Percentiles rank a stretch among this genome's conserved stretches.
These are phyloP conservation scores for Oophaga pumilio DNA, from an alignment of 2,113 vertebrate genomes.

Conservation along the genomic window DNA sequence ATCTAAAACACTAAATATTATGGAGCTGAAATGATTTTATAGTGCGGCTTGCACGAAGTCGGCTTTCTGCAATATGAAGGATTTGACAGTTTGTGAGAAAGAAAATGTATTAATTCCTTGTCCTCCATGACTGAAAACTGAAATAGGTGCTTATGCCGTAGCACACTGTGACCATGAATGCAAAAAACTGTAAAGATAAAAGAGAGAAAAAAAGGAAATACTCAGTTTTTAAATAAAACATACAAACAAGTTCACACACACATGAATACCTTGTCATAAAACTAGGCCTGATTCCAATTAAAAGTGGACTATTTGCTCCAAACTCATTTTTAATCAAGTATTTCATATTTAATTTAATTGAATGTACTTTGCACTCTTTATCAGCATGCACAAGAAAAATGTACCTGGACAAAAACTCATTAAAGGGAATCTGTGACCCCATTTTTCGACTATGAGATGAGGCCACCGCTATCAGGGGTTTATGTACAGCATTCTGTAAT, in stretches of 20 bases:
- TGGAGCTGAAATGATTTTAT: constrained; percentile 29
- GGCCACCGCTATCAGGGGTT: too few relatives aligned
- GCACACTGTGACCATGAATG: constrained; percentile 85
- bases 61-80: background rate
- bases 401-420: too few relatives aligned
- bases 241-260: background rate
- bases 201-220: constrained; percentile 17
- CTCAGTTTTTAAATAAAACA: background rate
- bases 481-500: too few relatives aligned
- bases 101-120: constrained; percentile 63
- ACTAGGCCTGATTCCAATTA: background rate
- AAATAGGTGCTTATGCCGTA: constrained; percentile 84
- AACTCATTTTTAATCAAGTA: too few relatives aligned
- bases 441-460: too few relatives aligned
- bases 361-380: too few relatives aligned
- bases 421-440: too few relatives aligned
- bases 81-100: constrained; percentile 11
- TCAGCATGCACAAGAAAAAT: too few relatives aligned
- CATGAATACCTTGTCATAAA: background rate
- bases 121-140: constrained; percentile 84
- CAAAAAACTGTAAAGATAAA: constrained; percentile 80
- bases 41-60: background rate
- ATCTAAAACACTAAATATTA: constrained; percentile 45
- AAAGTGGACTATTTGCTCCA: background rate
- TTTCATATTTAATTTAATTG: too few relatives aligned